phyloP scores from a whole-genome alignment of 2,888 invertebrate species.

The Pseudococcus longispinus region DNA sequence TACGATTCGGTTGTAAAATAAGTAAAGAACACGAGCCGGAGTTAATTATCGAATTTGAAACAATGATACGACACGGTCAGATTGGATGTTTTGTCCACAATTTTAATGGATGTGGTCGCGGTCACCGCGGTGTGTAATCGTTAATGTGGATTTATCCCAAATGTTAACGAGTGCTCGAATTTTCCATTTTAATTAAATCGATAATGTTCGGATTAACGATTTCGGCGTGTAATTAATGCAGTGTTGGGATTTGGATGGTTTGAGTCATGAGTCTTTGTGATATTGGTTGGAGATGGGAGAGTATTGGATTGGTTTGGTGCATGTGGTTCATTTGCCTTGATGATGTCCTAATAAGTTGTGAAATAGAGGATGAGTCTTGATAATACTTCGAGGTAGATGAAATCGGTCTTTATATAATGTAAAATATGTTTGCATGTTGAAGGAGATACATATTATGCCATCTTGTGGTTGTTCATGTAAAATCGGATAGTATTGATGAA shows the following conservation, averaged over 20 bases:
- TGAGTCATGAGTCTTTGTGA: neutral
- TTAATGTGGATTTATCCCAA: neutral
- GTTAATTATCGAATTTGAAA: neutral
- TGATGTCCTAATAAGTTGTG: neutral
- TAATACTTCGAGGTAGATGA: too few relatives aligned
- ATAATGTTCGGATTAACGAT: neutral
- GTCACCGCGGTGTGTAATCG: neutral
- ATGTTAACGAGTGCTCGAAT: neutral
- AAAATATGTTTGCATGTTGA: too few relatives aligned
- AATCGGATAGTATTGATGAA: too few relatives aligned
- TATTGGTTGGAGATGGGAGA: neutral
- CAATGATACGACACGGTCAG: neutral
- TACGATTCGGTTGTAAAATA: neutral
- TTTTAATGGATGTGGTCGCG: neutral
- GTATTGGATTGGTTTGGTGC: too few relatives aligned
- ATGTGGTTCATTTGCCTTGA: neutral
- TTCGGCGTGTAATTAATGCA: neutral
- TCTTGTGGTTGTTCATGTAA: too few relatives aligned
- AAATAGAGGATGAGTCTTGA: neutral
- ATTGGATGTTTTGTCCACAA: neutral
- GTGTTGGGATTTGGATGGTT: neutral
- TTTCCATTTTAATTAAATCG: conserved; percentile 9
- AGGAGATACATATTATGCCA: too few relatives aligned
- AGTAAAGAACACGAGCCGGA: neutral
- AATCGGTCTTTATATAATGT: too few relatives aligned